Evolutionary conservation across 2,888 invertebrate species (phyloP), one percentile per base, ranked within the genome.

Genomic region (Netelia virgata): DNA sequence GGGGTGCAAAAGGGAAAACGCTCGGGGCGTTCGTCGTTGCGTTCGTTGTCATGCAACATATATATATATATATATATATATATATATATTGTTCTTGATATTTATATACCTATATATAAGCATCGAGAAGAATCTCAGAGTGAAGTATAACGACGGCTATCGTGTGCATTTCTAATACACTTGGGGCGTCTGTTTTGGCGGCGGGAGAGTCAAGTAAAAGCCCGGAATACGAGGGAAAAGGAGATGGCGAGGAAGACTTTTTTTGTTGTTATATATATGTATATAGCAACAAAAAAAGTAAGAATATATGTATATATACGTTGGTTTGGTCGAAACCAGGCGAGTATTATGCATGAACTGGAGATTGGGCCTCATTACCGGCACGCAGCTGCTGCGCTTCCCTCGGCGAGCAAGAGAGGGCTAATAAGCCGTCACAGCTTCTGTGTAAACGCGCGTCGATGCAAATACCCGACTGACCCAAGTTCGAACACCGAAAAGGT

Each of bases 341-440:
- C 73, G 82, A 86, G 87, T 88, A 91, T 90, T 90, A 90, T 90
- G 88, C 89, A 88, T 88, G 89, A 91, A 89, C 84, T 86, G 86
- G 77, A 88, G 91, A 91, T 91, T 90, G 90, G 89, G 82, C 89
- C 91, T 92, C 92, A 92, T 92, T 91, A 92, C 89, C 89, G 86
- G 90, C 92, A 92, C 91, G 91, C 92, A 92, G 92, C 92, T 92
- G 92, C 92, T 91, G 28, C 20, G 59, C 20, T 28, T 47, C 59
- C 6, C 70, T 59, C 55, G 41, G 55, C 64, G 57, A 66, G 41
- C 64, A 85, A 85, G 88, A 85, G 88, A 84, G 87, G 87, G 89
- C 91, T 92, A 92, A 92, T 92, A 92, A 92, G 92, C 92, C 91
- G 91, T 91, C 92, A 91, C 91, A 91, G 92, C 92, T 92, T 89